Conservation (phyloP, 2,113 vertebrate species). For the Petromus typicus region DNA sequence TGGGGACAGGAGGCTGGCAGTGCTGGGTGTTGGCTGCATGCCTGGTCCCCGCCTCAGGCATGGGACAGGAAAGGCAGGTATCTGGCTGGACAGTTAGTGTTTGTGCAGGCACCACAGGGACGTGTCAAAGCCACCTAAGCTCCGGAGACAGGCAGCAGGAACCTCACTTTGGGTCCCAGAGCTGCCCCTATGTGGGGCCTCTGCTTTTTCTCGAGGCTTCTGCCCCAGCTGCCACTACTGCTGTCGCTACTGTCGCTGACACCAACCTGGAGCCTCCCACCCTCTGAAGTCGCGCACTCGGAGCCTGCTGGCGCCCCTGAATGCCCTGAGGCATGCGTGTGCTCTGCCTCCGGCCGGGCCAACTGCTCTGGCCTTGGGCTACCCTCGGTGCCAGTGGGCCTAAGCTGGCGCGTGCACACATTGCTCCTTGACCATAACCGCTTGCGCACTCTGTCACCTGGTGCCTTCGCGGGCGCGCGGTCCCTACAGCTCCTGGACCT, state of each 20-base stretch:
- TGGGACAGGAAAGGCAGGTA: slow-evolving; percentile 59
- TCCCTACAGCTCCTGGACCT: slow-evolving; percentile 82
- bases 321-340: slow-evolving; percentile 83
- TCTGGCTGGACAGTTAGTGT: background rate
- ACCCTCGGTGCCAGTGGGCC: slow-evolving; percentile 73
- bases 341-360: slow-evolving; percentile 42
- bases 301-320: accelerated
- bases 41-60: slow-evolving; percentile 61
- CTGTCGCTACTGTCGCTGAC: background rate
- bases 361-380: slow-evolving; percentile 83
- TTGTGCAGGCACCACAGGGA: background rate
- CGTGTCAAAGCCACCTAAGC: background rate
- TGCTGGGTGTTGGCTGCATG: slow-evolving; percentile 14
- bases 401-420: slow-evolving; percentile 66
- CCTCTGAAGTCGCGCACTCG: background rate
- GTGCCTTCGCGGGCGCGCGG: slow-evolving; percentile 69
- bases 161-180: background rate
- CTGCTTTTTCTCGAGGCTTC: background rate
- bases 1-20: slow-evolving; percentile 65
- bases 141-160: background rate
- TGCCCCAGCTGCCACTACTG: background rate
- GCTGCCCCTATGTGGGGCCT: background rate
- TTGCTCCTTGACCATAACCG: slow-evolving; percentile 85
- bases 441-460: slow-evolving; percentile 67
- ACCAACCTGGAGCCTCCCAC: background rate